Base-by-base conservation (phyloP, 2,888 invertebrate genomes). In the Hemaris fuciformis region DNA sequence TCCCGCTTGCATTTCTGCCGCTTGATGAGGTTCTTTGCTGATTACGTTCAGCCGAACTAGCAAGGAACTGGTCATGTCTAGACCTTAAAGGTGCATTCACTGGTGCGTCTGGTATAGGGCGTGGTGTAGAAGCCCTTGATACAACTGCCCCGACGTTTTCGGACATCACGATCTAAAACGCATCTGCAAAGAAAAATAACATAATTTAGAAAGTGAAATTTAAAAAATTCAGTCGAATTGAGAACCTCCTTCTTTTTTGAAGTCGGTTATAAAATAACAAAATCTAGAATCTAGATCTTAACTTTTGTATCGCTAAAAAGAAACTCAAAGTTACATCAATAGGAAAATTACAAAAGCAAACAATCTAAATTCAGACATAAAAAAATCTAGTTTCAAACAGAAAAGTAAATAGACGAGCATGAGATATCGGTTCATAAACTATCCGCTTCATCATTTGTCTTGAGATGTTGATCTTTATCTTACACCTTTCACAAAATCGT, bases 11-110 rank as follows among this genome's bases (percentile, higher is more conserved):
- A 66, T 89, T 89, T 70, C 93, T 90, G 45, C 93, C 93, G 62
- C 88, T 93, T 20, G 94, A 94, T 2, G 91, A 85, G 65, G 93
- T 88, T 70, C 91, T 81, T 73, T 87, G 86, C 66, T 88, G 90
- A 34, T 84, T 84, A 81, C 91, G 82, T 66, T 91, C 91, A 59
- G 93, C 89, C 57, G 94, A 88, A 70, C 93, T 93, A 64, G 93
- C 93, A 68, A 94, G 87, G 81, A 95, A 93, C 83, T 94, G 93
- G 75, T 95, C 93, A 93, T 94, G 93, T 85, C 94, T 89, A 65
- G 94, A 93, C 74, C 93, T 79, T 72, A 93, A 67, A 73, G 93
- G 83, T 66, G 92, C 76, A 69, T 83, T 81, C 69, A 85, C 84
- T 64, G 85, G 93, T 80, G 85, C 89, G 77, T 87, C 94, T 73